These are phyloP conservation scores for Papio anubis DNA, from an alignment of 2,113 vertebrate genomes.

Conservation along the genomic window DNA sequence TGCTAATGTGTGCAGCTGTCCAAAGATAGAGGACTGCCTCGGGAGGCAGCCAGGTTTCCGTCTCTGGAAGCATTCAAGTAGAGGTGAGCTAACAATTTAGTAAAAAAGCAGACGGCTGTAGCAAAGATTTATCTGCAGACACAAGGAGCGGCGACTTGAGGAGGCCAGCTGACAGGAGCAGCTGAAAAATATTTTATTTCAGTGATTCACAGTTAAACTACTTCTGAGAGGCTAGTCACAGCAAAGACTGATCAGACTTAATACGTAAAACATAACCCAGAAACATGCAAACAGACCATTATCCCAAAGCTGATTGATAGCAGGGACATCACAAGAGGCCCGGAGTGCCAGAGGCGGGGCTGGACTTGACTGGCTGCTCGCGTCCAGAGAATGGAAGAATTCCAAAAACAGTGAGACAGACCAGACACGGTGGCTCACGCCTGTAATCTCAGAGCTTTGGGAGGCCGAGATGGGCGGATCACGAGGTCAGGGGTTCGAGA, in stretches of 20 bases:
- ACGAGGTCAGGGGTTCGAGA: too few species aligned
- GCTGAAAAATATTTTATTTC: background rate
- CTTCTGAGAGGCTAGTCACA: slow-evolving; percentile 13
- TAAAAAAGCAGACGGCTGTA: background rate
- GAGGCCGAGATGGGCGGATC: too few species aligned
- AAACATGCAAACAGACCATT: background rate
- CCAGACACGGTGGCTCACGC: too few species aligned
- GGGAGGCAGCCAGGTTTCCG: background rate
- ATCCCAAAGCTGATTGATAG: background rate
- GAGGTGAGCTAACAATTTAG: background rate
- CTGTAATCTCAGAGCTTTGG: too few species aligned
- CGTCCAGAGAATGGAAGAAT: background rate
- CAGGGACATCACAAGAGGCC: rapidly evolving
- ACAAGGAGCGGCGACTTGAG: background rate
- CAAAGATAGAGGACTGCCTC: background rate
- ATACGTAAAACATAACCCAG: background rate
- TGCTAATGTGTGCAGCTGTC: background rate
- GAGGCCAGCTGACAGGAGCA: slow-evolving; percentile 6
- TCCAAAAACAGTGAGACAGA: background rate
- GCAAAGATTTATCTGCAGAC: background rate
- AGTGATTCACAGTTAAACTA: slow-evolving; percentile 27
- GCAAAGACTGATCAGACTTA: background rate
- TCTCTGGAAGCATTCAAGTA: background rate
- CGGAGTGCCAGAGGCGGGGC: rapidly evolving
- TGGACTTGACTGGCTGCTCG: too few species aligned